A percentile compares a stretch with the other conserved stretches of the same genome.
phyloP scores from a whole-genome alignment of 2,113 vertebrate genomes.

The Danionella cerebrum region DNA sequence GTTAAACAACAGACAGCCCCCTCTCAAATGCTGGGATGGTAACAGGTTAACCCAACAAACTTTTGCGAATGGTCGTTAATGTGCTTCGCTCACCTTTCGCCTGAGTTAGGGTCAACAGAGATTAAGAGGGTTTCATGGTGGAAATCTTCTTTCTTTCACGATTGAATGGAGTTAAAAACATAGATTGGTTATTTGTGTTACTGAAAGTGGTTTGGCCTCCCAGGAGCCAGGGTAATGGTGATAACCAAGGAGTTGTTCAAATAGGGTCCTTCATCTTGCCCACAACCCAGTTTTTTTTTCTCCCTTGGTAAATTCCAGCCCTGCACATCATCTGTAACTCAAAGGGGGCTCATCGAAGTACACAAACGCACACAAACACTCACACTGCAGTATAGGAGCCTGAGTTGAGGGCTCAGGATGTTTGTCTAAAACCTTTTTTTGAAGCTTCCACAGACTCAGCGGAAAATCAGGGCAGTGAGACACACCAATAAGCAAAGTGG shows the following conservation, averaged over 20 bases:
- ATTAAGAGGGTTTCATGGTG: background rate
- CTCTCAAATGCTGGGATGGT: background rate
- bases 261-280: background rate
- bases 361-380: conserved; percentile 38
- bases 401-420: conserved; percentile 28
- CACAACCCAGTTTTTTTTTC: background rate
- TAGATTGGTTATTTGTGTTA: background rate
- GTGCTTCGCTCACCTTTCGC: background rate
- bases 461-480: conserved; percentile 65
- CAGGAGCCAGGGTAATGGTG: background rate
- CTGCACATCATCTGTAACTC: background rate
- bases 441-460: conserved; percentile 62
- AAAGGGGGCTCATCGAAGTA: background rate
- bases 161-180: background rate
- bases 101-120: background rate
- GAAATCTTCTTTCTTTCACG: background rate
- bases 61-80: background rate
- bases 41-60: background rate
- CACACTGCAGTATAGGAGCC: conserved; percentile 45
- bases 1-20: background rate
- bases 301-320: background rate
- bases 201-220: background rate
- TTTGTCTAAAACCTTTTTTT: conserved; percentile 21
- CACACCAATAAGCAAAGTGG: conserved; percentile 63
- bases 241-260: background rate